Evolutionary conservation across 2,888 invertebrate species (phyloP).

Genomic region (Nipponacmea schrenckii): DNA sequence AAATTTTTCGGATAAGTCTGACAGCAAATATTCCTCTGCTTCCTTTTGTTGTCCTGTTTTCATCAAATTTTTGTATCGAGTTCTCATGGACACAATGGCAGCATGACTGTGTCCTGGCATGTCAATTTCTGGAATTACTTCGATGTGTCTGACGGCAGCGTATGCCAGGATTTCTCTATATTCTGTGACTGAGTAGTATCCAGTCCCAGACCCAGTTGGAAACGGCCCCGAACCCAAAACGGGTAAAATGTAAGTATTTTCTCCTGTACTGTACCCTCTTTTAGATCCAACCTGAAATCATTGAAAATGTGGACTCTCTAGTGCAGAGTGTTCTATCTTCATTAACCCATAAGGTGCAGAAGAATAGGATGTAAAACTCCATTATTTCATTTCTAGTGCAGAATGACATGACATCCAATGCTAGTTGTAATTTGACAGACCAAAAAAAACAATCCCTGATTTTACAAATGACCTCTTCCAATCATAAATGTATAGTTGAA

Average conservation of each 20-base stretch:
- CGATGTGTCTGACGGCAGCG: slow-evolving; percentile 52
- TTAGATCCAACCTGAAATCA: slow-evolving; percentile 50
- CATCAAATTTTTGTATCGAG: slow-evolving; percentile 38
- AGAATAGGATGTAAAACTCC: too few relatives aligned
- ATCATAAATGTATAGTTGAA: too few relatives aligned
- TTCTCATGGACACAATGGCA: slow-evolving; percentile 57
- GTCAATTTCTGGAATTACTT: slow-evolving; percentile 63
- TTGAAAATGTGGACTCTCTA: slow-evolving; percentile 2
- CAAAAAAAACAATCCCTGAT: background rate
- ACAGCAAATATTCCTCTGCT: slow-evolving; percentile 36
- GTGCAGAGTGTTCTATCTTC: too few relatives aligned
- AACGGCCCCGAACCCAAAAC: slow-evolving; percentile 53
- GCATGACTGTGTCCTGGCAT: slow-evolving; percentile 63
- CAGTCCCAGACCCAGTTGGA: slow-evolving; percentile 40
- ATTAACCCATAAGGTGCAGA: too few relatives aligned
- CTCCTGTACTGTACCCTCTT: slow-evolving; percentile 49
- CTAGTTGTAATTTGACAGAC: too few relatives aligned
- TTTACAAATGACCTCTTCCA: background rate
- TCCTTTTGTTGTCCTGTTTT: slow-evolving; percentile 28
- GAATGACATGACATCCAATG: too few relatives aligned
- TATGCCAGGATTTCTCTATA: slow-evolving; percentile 49
- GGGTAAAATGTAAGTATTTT: slow-evolving; percentile 48
- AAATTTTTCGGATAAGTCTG: slow-evolving; percentile 39
- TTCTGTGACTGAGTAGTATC: slow-evolving; percentile 41
- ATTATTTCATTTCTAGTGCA: too few relatives aligned